Evolutionary conservation across 2,888 invertebrate species (phyloP), one percentile per base, ranked within the genome.

Genomic region (Hydriomena furcata): DNA sequence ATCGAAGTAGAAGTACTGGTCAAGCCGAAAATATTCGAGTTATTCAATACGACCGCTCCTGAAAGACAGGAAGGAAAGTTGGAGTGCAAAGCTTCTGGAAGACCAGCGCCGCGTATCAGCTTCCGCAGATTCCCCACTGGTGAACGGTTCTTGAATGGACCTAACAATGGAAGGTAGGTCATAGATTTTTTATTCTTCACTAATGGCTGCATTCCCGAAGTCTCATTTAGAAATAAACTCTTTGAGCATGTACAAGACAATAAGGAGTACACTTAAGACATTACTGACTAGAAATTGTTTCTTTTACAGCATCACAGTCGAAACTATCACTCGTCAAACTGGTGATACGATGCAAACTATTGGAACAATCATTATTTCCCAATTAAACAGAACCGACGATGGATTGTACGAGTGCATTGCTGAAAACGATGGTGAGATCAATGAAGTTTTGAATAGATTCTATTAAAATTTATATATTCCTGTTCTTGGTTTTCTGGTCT

Each of bases 381-480:
- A 92, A 40, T 71, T 95, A 7, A 91, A 92, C 41, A 91, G 95
- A 53, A 91, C 92, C 1, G 96, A 98, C 78, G 98, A 98, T 78
- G 98, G 97, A 0, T 90, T 98, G 5, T 98, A 98, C 76, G 95
- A 95, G 72, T 98, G 98, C 74, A 92, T 95, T 38, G 97, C 97
- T 3, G 91, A 92, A 66, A 97, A 97, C 71, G 92, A 93, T 70
- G 96, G 89, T 89, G 76, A 52, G 17, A 36, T n/a, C n/a, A n/a
- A n/a, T n/a, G n/a, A n/a, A n/a, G n/a, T n/a, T n/a, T n/a, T n/a
- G n/a, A n/a, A n/a, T n/a, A n/a, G n/a, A n/a, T n/a, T n/a, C n/a
- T n/a, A n/a, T n/a, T n/a, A n/a, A n/a, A n/a, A n/a, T n/a, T n/a
- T n/a, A n/a, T n/a, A n/a, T n/a, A n/a, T n/a, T n/a, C n/a, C n/a